Evolutionary conservation across 2,888 invertebrate species (phyloP).

Genomic region (Alviniconcha strummeri): DNA sequence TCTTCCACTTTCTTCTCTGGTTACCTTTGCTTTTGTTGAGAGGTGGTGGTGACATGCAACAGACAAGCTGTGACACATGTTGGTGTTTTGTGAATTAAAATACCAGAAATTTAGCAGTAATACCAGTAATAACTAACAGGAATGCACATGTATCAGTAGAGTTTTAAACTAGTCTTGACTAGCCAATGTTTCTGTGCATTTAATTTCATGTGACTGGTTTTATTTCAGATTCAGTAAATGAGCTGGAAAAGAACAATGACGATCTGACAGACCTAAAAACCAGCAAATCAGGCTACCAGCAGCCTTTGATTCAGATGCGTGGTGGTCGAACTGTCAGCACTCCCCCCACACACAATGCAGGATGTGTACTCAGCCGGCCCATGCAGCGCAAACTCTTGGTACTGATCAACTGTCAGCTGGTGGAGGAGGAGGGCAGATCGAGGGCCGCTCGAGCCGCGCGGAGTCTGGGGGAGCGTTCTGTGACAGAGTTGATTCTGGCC

Average conservation of each 20-base stretch:
- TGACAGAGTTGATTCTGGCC: slow-evolving; percentile 93
- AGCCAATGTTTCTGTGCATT: no score
- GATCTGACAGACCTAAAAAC: slow-evolving; percentile 21
- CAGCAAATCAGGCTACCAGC: not conserved
- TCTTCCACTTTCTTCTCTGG: no score
- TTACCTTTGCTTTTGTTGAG: no score
- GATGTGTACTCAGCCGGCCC: slow-evolving; percentile 83
- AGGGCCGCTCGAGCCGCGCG: slow-evolving; percentile 82
- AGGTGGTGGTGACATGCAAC: no score
- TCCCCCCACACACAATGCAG: slow-evolving; percentile 5
- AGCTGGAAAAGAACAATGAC: slow-evolving; percentile 27
- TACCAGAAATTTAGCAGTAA: no score
- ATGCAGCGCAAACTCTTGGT: slow-evolving; percentile 97
- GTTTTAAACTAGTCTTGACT: no score
- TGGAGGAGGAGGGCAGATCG: slow-evolving; percentile 85
- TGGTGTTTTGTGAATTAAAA: no score
- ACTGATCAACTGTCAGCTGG: slow-evolving; percentile 92
- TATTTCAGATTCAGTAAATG: slow-evolving; percentile 30
- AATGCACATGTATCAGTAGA: no score
- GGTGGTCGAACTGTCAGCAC: not conserved
- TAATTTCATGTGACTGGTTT: no score
- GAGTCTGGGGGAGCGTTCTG: slow-evolving; percentile 95
- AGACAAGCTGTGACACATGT: no score
- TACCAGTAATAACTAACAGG: no score
- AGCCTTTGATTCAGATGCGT: not conserved